A percentile compares a stretch with the other conserved stretches of the same genome.
These are phyloP conservation scores for Eupsittula cactorum DNA, from an alignment of 2,113 vertebrate species.

Conservation along the genomic window DNA sequence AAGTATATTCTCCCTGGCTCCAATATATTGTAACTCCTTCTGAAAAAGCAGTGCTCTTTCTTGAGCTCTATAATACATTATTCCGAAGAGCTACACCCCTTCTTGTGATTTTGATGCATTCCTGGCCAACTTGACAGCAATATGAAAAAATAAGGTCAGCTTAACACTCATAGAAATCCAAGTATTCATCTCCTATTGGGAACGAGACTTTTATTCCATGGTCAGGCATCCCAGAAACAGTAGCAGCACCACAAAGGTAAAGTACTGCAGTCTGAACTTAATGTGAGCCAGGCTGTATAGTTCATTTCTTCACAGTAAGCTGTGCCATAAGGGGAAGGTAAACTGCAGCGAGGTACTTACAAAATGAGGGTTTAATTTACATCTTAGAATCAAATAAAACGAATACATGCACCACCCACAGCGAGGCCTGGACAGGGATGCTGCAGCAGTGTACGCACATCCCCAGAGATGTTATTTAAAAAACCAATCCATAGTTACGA, in stretches of 20 bases:
- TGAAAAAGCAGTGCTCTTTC: neutral
- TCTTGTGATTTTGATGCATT: neutral
- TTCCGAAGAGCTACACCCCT: neutral
- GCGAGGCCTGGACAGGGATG: neutral
- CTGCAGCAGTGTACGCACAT: neutral
- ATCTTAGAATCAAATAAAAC: neutral
- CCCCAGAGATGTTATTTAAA: neutral
- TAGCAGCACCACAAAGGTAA: neutral
- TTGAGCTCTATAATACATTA: neutral
- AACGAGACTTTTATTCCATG: neutral
- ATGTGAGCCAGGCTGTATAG: neutral
- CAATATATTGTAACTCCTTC: neutral
- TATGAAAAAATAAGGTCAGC: neutral
- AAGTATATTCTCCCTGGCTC: neutral
- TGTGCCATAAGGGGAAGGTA: neutral
- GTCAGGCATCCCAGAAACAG: neutral
- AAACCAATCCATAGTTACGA: neutral
- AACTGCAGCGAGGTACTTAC: neutral
- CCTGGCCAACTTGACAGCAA: neutral
- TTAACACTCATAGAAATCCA: neutral
- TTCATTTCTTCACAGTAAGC: neutral
- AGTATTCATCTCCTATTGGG: neutral
- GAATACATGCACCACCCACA: accelerated
- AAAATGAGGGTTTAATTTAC: neutral
- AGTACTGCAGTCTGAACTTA: neutral